These are phyloP conservation scores for Mastomys natalensis DNA, from an alignment of 2,113 vertebrate species.

Conservation along the genomic window DNA sequence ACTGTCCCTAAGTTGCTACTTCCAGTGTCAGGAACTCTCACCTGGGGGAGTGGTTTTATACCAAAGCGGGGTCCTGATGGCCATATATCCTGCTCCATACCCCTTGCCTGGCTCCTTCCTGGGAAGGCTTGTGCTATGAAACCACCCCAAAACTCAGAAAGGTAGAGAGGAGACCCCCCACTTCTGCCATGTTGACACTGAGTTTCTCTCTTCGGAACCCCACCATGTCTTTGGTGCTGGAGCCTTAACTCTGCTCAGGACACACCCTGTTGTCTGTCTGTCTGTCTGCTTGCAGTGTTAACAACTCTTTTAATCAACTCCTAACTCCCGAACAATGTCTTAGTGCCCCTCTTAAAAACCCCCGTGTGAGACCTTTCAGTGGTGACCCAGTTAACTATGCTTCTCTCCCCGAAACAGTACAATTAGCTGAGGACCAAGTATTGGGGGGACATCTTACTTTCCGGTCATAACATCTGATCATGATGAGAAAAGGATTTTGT, in stretches of 20 bases:
- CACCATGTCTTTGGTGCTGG: not conserved
- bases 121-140: not conserved
- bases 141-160: not conserved
- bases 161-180: not conserved
- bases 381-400: not conserved
- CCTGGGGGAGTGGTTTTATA: not conserved
- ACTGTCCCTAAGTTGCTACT: not conserved
- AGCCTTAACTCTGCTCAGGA: not conserved
- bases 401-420: too few relatives aligned
- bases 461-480: not conserved
- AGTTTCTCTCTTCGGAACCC: not conserved
- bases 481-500: not conserved
- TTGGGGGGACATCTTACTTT: too few relatives aligned
- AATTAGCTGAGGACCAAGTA: not conserved
- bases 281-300: not conserved
- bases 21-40: not conserved
- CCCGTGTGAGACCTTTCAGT: not conserved
- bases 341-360: not conserved
- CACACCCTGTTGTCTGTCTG: not conserved
- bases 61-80: not conserved
- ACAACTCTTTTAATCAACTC: not conserved
- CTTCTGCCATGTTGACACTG: not conserved
- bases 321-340: not conserved
- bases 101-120: not conserved
- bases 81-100: not conserved